Percentiles rank a stretch among this genome's conserved stretches.
phyloP scores from a whole-genome alignment of 2,797 vertebrate species.

The Eupleurogrammus muticus region DNA sequence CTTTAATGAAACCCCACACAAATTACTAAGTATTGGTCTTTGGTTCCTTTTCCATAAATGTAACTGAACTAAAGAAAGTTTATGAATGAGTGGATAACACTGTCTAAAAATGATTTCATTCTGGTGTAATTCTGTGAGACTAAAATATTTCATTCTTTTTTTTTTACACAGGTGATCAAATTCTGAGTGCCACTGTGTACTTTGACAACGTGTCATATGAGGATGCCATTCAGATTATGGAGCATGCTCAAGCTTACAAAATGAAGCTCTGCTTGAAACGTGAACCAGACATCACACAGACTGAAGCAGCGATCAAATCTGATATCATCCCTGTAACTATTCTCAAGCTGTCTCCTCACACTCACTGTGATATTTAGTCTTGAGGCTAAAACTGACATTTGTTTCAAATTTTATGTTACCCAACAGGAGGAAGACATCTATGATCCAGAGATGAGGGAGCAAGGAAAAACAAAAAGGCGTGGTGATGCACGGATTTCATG shows the following conservation, averaged over 20 bases:
- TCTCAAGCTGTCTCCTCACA: constrained; percentile 29
- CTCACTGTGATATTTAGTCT: constrained; percentile 1
- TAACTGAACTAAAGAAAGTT: constrained; percentile 1
- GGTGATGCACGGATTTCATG: constrained; percentile 92
- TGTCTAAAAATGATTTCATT: not conserved
- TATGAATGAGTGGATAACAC: not conserved
- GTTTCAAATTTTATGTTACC: constrained; percentile 49
- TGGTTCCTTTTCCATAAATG: not conserved
- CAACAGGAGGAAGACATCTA: constrained; percentile 79
- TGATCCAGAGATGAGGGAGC: constrained; percentile 80
- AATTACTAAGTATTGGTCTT: no score
- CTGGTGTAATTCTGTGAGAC: not conserved
- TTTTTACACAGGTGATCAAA: constrained; percentile 89
- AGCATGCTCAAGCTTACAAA: constrained; percentile 93
- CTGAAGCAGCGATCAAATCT: constrained; percentile 62
- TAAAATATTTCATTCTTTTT: constrained; percentile 36
- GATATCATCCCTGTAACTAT: constrained; percentile 76
- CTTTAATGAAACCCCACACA: no score
- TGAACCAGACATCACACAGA: constrained; percentile 81
- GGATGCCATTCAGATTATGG: constrained; percentile 95
- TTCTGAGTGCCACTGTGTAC: constrained; percentile 95
- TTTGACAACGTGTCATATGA: constrained; percentile 95
- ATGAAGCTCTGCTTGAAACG: constrained; percentile 93
- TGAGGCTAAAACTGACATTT: constrained; percentile 19
- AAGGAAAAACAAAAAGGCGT: constrained; percentile 84